Evolutionary conservation across 2,888 invertebrate genomes (phyloP), one percentile per base, ranked within the genome.

Genomic region (Cheilosia scutellata): DNA sequence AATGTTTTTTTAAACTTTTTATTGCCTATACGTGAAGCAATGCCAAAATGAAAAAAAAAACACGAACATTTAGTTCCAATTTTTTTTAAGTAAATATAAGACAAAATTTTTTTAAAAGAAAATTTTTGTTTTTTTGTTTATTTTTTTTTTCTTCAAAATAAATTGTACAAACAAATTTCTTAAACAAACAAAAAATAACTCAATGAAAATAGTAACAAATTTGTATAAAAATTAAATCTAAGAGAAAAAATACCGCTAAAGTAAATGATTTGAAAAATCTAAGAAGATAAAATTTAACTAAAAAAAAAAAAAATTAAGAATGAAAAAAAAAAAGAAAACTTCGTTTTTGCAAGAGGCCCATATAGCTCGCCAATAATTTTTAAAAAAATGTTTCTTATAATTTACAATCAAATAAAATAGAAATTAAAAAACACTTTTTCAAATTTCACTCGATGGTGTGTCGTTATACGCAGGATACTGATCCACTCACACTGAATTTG

Each of bases 271-370:
- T 84, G 70, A 87, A 82, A 88, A 88, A 87, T 87, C 84, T 82
- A 88, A 80, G 87, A 88, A 87, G 87, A 89, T 79, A 82, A 78
- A 88, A 82, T 62, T 72, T 51, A 13, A 82, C 74, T 75, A 63
- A 88, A 90, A 87, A 89, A 87, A 87, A 88, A 88, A 82, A 80
- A 87, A 75, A 70, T 87, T 87, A 87, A 87, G 70, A 82, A 78
- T 77, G 78, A 84, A 79, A 82, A 76, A 87, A 47, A 87, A 87
- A 88, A 88, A 79, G 90, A 90, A 90, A 90, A 92, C 92, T 93
- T 93, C 93, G 93, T 93, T 93, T 93, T 93, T 93, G 93, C 93
- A 93, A 93, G 93, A 93, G 92, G 93, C 93, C 93, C 93, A 93
- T 92, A 92, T 93, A 93, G 93, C 93, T 93, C 93, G 93, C 93